Evolutionary conservation across 1,140 invertebrate genomes (phyloP), one percentile per base, ranked within the genome.

Genomic region (Sminthurinus signatus): DNA sequence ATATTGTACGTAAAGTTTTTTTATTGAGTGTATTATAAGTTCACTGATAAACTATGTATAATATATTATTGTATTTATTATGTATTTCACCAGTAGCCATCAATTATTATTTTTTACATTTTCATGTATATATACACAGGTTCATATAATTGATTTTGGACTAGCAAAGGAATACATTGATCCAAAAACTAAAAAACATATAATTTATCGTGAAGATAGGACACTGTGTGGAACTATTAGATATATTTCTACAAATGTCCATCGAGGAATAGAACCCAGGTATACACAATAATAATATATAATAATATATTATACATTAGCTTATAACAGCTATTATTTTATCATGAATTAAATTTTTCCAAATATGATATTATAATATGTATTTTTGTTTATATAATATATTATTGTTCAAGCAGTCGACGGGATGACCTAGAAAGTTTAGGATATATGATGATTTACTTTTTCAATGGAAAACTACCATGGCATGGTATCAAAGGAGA

Each of bases 361-460:
- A 19, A 27, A 43, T 5, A 14, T 48, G 25, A 25, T 2, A 23
- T 14, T n/a, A 14, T 10, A 21, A 70, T 44, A 8, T 36, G 10
- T 15, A 14, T 42, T 23, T 23, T 17, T 36, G n/a, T 23, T 60
- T 27, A 51, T n/a, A n/a, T n/a, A n/a, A 8, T 36, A 3, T 39
- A 19, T 56, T 17, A 5, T 59, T 73, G n/a, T 52, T 70, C 57
- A n/a, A n/a, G n/a, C 60, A 82, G 80, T 73, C 76, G 82, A 21
- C 75, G 83, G 59, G 83, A 84, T 75, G 83, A 84, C 73, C 80
- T 84, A 80, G 84, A 86, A 73, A 83, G 83, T 21, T 74, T 85
- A 8, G 84, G 83, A 31, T 85, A 85, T 75, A 82, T 85, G 12
- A 76, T 85, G 46, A 84, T 86, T 81, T 86, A 85, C 72, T 85